Percentiles rank a stretch among this genome's conserved stretches.
Evolutionary conservation across 53 echinoderm and acorn worm species (phyloP).

Genomic region (Paracentrotus lividus): DNA sequence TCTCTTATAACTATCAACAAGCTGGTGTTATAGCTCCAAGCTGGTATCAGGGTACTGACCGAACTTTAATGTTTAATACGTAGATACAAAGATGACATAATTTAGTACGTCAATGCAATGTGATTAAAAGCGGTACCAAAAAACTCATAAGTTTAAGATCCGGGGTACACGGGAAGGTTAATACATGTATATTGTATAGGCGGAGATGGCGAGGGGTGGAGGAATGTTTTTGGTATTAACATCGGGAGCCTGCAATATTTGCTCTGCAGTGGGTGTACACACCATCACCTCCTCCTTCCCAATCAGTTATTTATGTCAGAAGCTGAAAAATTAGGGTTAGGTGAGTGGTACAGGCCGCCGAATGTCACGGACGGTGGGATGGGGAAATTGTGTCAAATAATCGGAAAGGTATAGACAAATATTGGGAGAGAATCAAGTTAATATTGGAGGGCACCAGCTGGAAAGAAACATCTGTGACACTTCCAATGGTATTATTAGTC

Average conservation of each 20-base stretch:
- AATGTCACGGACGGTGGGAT: neutral
- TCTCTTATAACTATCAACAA: neutral
- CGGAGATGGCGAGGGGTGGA: neutral
- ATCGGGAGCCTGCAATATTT: slow-evolving; percentile 1
- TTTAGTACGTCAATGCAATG: neutral
- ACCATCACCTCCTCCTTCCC: slow-evolving; percentile 9
- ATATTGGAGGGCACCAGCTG: slow-evolving; percentile 44
- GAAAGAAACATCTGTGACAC: slow-evolving; percentile 14
- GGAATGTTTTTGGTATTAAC: slow-evolving; percentile 23
- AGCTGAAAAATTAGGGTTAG: slow-evolving; percentile 5
- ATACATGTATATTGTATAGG: neutral
- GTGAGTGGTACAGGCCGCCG: slow-evolving; percentile 35
- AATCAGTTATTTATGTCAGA: slow-evolving; percentile 18
- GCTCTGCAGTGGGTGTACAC: slow-evolving; percentile 23
- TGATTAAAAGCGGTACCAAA: neutral
- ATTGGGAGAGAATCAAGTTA: slow-evolving; percentile 28
- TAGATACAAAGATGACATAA: neutral
- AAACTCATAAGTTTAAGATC: neutral
- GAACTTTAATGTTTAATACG: neutral
- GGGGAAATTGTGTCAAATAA: slow-evolving; percentile 57
- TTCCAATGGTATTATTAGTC: neutral
- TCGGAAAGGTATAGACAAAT: slow-evolving; percentile 45
- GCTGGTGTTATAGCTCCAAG: neutral
- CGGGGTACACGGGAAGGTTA: neutral
- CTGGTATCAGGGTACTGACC: neutral